These are phyloP conservation scores for Halisarca cf. caerulea DNA, from an alignment of 37 sponge, comb jelly and placozoan genomes.

Conservation along the genomic window DNA sequence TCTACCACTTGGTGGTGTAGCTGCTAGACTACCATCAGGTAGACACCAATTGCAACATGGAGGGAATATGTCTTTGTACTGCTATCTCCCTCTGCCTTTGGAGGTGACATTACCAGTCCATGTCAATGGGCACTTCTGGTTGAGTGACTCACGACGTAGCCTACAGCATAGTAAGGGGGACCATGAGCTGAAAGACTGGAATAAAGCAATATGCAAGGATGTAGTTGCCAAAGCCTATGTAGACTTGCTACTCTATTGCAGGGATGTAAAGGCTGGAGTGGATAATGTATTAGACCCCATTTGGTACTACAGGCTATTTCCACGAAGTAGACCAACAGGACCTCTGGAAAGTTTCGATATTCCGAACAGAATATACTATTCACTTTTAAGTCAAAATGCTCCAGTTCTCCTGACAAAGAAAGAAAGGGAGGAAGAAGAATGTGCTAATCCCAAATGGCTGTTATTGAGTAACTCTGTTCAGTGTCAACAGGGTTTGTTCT, in stretches of 20 bases:
- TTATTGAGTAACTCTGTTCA: neutral
- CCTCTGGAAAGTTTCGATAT: neutral
- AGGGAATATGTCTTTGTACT: conserved; percentile 23
- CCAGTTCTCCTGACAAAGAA: neutral
- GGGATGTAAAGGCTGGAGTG: neutral
- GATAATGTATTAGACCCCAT: neutral
- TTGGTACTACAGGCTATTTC: conserved; percentile 60
- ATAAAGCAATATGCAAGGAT: conserved; percentile 4
- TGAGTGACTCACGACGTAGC: conserved; percentile 67
- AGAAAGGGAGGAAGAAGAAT: neutral
- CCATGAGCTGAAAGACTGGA: conserved; percentile 43
- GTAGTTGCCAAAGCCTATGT: conserved; percentile 39
- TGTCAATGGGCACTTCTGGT: conserved; percentile 71
- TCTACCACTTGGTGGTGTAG: conserved; percentile 61
- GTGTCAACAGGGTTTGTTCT: neutral
- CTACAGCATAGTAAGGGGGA: conserved; percentile 4
- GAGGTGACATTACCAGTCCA: conserved; percentile 61
- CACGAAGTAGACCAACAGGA: neutral
- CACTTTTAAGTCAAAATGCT: neutral
- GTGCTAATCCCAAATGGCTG: neutral
- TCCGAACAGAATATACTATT: neutral
- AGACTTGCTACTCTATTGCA: conserved; percentile 39
- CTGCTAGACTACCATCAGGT: neutral
- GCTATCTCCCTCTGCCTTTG: conserved; percentile 65
- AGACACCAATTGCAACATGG: neutral